Conservation (phyloP, 2,113 vertebrate genomes). For the Myocastor coypus region DNA sequence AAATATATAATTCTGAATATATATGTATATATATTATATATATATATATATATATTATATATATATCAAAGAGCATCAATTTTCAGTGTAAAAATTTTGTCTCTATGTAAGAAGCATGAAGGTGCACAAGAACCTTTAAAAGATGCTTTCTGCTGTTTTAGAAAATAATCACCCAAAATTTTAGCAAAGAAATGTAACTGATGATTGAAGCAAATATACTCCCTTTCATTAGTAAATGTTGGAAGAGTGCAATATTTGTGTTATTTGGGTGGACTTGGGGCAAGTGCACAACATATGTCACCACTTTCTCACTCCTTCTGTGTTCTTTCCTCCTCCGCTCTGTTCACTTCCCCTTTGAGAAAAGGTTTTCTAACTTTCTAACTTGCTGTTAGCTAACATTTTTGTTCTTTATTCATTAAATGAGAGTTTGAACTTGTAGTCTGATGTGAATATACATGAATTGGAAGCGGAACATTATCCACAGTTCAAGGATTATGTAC, state of each 20-base stretch:
- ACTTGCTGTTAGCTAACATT: no score
- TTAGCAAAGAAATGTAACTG: background rate
- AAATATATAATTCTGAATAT: slow-evolving; percentile 17
- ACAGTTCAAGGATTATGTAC: background rate
- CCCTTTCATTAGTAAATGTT: no score
- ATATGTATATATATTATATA: background rate
- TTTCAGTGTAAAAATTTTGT: background rate
- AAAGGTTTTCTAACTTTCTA: no score
- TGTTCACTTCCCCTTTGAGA: no score
- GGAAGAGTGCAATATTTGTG: no score
- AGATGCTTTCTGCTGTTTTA: background rate
- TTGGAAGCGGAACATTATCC: background rate
- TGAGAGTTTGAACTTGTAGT: no score
- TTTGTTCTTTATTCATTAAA: no score
- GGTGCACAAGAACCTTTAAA: background rate
- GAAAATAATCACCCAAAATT: background rate
- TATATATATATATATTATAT: background rate
- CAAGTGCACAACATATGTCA: no score
- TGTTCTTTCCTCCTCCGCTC: no score
- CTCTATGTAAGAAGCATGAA: background rate
- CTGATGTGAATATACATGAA: no score
- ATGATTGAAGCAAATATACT: background rate
- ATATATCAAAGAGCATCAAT: slow-evolving; percentile 11
- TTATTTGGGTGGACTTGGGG: no score
- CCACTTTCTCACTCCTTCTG: no score